Percentiles rank a stretch among this genome's conserved stretches.
Evolutionary conservation across 2,888 invertebrate genomes (phyloP).

Genomic region (Pristionchus exspectatus): DNA sequence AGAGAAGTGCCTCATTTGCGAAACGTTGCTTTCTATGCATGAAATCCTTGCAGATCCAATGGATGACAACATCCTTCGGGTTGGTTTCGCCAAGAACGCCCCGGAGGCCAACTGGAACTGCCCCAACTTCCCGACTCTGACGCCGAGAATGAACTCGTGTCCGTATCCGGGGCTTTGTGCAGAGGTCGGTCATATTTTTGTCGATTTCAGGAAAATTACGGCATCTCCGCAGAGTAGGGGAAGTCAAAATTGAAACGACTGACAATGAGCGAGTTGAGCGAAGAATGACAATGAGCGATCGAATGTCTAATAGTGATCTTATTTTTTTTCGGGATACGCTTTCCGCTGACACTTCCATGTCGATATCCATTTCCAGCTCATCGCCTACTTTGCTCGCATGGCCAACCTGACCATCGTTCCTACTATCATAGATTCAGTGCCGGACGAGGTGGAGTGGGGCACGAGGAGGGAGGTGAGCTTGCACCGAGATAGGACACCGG

Average conservation of each 20-base stretch:
- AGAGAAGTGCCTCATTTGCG: not conserved
- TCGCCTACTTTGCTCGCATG: constrained; percentile 35
- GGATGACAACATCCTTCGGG: not conserved
- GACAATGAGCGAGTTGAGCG: no score
- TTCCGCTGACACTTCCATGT: no score
- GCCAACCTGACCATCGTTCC: constrained; percentile 40
- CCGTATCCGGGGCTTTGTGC: constrained; percentile 27
- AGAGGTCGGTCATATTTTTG: not conserved
- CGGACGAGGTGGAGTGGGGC: constrained; percentile 32
- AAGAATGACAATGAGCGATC: no score
- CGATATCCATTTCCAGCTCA: not conserved
- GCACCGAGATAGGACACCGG: no score
- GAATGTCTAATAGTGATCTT: no score
- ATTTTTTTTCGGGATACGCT: no score
- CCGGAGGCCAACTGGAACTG: constrained; percentile 40
- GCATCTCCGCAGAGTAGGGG: no score
- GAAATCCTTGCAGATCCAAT: not conserved
- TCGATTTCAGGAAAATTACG: no score
- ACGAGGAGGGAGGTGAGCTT: not conserved
- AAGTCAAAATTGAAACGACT: no score
- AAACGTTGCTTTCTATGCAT: no score
- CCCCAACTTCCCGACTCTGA: constrained; percentile 4
- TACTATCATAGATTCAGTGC: not conserved
- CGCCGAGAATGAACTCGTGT: constrained; percentile 8
- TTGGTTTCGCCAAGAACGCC: not conserved